Percentiles rank a stretch among this genome's conserved stretches.
Conservation (phyloP, 2,797 vertebrate genomes). For the Peromyscus melanophrys region DNA sequence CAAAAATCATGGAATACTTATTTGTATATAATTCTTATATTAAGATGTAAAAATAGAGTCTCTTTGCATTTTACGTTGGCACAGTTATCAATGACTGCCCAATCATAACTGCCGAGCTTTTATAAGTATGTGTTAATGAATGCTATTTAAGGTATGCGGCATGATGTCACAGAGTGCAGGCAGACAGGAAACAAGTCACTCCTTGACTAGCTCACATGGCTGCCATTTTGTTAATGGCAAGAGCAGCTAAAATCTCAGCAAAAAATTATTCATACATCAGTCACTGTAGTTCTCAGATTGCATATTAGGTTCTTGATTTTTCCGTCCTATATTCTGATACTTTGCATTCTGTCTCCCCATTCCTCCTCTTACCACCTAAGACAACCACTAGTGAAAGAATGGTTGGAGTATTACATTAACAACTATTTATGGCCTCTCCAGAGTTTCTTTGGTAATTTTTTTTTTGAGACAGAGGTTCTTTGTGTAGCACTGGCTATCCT, state of each 20-base stretch:
- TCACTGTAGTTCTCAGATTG: neutral
- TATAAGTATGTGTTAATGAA: neutral
- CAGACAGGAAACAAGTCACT: neutral
- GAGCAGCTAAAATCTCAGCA: neutral
- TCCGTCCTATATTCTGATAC: no score
- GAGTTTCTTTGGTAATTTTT: slow-evolving; percentile 15
- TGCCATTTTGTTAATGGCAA: neutral
- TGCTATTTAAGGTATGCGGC: neutral
- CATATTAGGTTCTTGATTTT: no score
- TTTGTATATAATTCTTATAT: neutral
- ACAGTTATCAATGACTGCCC: neutral
- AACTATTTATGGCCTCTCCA: neutral
- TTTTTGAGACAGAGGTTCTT: neutral
- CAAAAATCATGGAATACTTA: neutral
- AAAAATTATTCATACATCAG: neutral
- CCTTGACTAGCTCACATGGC: neutral
- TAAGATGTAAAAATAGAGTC: neutral
- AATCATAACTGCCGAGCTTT: neutral
- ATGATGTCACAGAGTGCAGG: neutral
- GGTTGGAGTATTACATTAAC: neutral
- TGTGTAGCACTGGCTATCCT: neutral
- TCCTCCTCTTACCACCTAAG: neutral
- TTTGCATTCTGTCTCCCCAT: no score
- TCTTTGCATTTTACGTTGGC: neutral
- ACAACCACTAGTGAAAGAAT: neutral